These are phyloP conservation scores for Dromas ardeola DNA, from an alignment of 2,113 vertebrate species.

Conservation along the genomic window DNA sequence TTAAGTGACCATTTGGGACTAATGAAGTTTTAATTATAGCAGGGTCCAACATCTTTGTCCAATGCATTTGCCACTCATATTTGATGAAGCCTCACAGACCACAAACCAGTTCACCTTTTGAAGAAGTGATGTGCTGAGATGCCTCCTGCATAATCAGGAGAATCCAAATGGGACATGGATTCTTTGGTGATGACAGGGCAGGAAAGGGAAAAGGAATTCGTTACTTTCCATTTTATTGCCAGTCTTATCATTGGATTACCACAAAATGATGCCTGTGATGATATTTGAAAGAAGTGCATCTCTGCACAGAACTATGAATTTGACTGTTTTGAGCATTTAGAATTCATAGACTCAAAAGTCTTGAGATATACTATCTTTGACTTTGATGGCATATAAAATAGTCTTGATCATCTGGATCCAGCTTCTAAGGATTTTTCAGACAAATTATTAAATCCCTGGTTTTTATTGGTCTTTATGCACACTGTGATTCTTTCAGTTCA, in stretches of 20 bases:
- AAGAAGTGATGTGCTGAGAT: background rate
- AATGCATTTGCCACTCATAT: background rate
- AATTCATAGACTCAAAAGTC: background rate
- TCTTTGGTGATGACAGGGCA: background rate
- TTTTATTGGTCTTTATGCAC: background rate
- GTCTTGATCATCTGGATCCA: background rate
- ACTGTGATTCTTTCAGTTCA: background rate
- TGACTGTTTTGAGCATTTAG: background rate
- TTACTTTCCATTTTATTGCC: background rate
- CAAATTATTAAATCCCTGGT: background rate
- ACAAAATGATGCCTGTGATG: background rate
- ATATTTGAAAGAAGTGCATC: background rate
- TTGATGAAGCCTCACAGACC: background rate
- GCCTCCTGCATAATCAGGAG: background rate
- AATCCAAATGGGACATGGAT: background rate
- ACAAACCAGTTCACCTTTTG: background rate
- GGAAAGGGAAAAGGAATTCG: background rate
- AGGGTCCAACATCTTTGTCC: background rate
- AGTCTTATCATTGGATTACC: background rate
- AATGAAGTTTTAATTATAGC: constrained; percentile 10
- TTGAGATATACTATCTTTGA: background rate
- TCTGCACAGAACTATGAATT: background rate
- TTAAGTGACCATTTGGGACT: background rate
- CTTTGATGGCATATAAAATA: background rate
- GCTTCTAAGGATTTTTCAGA: background rate